phyloP scores from a whole-genome alignment of 2,113 vertebrate species.

The Myrmophylax atrothorax region DNA sequence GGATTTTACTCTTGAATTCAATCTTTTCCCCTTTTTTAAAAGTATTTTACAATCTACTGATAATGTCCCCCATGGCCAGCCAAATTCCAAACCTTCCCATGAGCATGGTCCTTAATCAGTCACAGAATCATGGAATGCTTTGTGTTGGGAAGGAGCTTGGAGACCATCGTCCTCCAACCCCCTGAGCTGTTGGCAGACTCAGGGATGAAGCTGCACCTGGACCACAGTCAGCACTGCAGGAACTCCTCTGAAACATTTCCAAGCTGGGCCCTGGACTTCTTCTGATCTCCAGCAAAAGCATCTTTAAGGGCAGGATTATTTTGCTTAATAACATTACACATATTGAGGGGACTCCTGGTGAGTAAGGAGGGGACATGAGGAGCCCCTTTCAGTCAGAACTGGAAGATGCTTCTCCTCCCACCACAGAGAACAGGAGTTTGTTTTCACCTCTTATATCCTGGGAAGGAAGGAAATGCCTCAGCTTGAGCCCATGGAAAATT shows the following conservation, averaged over 20 bases:
- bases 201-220: not conserved
- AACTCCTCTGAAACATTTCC: not conserved
- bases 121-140: not conserved
- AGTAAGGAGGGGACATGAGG: not conserved
- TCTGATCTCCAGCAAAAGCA: not conserved
- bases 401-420: not conserved
- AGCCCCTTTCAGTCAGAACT: not conserved
- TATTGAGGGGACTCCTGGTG: not conserved
- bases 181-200: not conserved
- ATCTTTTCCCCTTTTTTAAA: not conserved
- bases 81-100: not conserved
- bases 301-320: not conserved
- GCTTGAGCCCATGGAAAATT: not conserved
- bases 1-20: not conserved
- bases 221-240: rapidly evolving
- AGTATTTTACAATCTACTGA: not conserved
- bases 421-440: not conserved
- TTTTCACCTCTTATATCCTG: not conserved
- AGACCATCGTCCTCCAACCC: not conserved
- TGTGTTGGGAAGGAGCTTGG: not conserved
- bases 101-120: not conserved
- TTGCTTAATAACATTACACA: not conserved
- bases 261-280: not conserved
- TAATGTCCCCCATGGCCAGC: not conserved
- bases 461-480: not conserved